A percentile compares a stretch with the other conserved stretches of the same genome.
phyloP scores from a whole-genome alignment of 2,888 invertebrate genomes.

The Ligdia adustata region DNA sequence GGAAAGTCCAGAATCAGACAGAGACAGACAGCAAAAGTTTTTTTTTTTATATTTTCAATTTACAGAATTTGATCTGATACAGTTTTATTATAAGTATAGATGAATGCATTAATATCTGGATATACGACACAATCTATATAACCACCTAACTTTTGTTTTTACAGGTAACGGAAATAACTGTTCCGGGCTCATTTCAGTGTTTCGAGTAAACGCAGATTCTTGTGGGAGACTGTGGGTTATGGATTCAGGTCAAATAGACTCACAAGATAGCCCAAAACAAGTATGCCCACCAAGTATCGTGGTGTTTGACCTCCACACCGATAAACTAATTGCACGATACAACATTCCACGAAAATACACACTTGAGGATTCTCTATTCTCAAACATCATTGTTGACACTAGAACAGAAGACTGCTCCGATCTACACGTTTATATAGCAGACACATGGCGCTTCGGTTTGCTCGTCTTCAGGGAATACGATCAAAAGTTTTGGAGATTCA shows the following conservation, averaged over 20 bases:
- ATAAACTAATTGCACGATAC: conserved; percentile 85
- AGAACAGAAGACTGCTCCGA: conserved; percentile 84
- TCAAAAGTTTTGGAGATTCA: conserved; percentile 85
- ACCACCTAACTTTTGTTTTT: too few species aligned
- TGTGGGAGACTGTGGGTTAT: conserved; percentile 92
- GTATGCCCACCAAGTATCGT: conserved; percentile 89
- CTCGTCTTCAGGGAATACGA: conserved; percentile 85
- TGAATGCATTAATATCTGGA: too few species aligned
- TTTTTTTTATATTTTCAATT: too few species aligned
- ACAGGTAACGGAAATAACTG: conserved; percentile 78
- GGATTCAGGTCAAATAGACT: conserved; percentile 90
- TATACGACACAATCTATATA: too few species aligned
- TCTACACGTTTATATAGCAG: conserved; percentile 87
- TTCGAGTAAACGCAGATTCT: conserved; percentile 88
- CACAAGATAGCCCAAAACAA: conserved; percentile 85
- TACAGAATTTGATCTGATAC: too few species aligned
- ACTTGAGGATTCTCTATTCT: conserved; percentile 86
- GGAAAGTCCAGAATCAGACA: too few species aligned
- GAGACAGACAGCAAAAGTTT: too few species aligned
- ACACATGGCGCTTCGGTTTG: conserved; percentile 87
- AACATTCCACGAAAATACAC: conserved; percentile 86
- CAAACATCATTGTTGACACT: conserved; percentile 87
- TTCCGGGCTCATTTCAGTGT: conserved; percentile 89
- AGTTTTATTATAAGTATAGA: too few species aligned
- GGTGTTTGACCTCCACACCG: conserved; percentile 88